Percentiles rank a stretch among this genome's conserved stretches.
Conservation (phyloP, 2,797 vertebrate genomes). For the Phrynocephalus vlangalii region DNA sequence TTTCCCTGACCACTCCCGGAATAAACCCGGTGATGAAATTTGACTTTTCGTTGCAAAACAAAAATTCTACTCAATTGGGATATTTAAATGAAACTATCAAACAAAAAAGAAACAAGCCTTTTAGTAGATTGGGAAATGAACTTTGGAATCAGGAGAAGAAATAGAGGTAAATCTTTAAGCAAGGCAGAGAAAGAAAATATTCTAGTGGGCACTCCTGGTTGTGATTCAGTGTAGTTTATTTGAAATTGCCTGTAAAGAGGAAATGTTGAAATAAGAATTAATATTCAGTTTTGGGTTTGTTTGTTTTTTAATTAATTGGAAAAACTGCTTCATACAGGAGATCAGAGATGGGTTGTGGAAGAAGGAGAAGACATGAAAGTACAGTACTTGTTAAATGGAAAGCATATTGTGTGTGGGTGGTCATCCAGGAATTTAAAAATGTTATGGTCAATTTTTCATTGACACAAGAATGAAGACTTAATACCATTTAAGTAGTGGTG, state of each 20-base stretch:
- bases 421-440: constrained; percentile 18
- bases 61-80: constrained; percentile 26
- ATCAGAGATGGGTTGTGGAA: constrained; percentile 31
- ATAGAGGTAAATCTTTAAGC: constrained; percentile 62
- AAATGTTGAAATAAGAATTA: not conserved
- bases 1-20: not conserved
- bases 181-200: constrained; percentile 59
- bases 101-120: constrained; percentile 33
- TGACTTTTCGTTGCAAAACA: not conserved
- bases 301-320: not conserved
- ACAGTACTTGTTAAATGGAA: constrained; percentile 65
- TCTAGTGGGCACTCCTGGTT: constrained; percentile 50
- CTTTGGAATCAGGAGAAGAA: constrained; percentile 21
- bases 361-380: constrained; percentile 61
- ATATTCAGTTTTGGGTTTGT: not conserved
- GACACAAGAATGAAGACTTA: not conserved
- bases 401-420: constrained; percentile 58
- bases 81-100: constrained; percentile 43
- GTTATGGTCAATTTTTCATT: not conserved
- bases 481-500: constrained; percentile 39
- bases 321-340: not conserved
- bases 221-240: constrained; percentile 40
- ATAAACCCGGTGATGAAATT: not conserved
- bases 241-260: constrained; percentile 48
- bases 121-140: constrained; percentile 18